Evolutionary conservation across 2,113 vertebrate genomes (phyloP), one percentile per base, ranked within the genome.

Genomic region (Sinocyclocheilus anophthalmus): DNA sequence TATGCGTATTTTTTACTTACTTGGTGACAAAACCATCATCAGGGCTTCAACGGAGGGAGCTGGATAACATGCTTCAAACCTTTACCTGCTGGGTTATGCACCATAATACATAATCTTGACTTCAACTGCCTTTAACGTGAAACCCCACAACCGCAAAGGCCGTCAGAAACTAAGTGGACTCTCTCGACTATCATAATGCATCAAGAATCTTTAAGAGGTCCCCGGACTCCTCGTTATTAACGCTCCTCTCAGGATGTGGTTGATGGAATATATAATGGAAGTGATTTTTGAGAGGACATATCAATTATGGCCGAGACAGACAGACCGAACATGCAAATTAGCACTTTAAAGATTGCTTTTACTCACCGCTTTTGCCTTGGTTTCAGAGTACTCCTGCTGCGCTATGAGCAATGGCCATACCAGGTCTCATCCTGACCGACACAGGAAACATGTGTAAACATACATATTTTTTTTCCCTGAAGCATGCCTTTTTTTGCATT

Each of bases 341-440:
- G 69, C 79, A 88, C 45, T 91, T 89, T 59, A 50, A 83, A 89
- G 91, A 75, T 26, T 55, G 84, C 57, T 84, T 89, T 87, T 81
- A 95, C 95, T 95, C 88, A 95, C 95, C 93, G 90, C 89, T 90
- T 91, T 91, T 39, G 73, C 75, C 84, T 88, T 89, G 90, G 91
- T 89, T 93, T 94, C 89, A 93, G 89, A 89, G 85, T 79, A 89
- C 67, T 83, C 61, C 76, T 88, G 80, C 90, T 91, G 86, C 90
- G 88, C 83, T 91, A 87, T 90, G 79, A 86, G 90, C 84, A 82
- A 88, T 92, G 90, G 92, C 88, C 90, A 88, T 91, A 75, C 90
- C 95, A 95, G 94, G 93, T 92, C 94, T 94, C 92, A 92, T 92
- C 92, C 95, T 95, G 81, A 12, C 83, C 72, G 81, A 90, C 72